Base-by-base conservation (phyloP, 2,888 invertebrate species). In the Aspidiotus rigidus region DNA sequence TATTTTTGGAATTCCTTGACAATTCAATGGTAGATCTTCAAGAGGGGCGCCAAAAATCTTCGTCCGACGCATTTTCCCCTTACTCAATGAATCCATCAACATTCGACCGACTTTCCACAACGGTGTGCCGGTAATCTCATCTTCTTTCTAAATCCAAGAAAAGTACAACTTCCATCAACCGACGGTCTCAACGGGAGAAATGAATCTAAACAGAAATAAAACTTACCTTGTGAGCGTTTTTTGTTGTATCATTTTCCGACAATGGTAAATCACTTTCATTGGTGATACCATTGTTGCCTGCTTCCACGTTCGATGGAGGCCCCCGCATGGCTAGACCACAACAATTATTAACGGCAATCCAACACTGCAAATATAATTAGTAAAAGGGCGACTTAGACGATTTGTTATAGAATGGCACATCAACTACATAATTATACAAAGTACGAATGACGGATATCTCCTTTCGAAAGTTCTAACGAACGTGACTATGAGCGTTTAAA, bases 1-100 rank as follows among this genome's bases (percentile, higher is more conserved):
- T 39, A 76, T 75, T 66, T 73, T 72, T 9, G 78, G 78, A 56
- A 77, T 74, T 41, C 73, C 73, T 60, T 74, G 74, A 17, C 73
- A 73, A 71, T 73, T 73, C 41, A 77, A 73, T 17, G 76, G 74
- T 55, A 76, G 73, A 11, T 77, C 75, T n/a, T 75, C 73, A 39
- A 76, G 72, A 6, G 75, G 75, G 28, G 76, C 74, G 16, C 74
- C 75, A 67, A 75, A 75, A 39, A 70, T 72, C 62, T 72, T 72
- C 64, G 62, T 66, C 7, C 69, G 62, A n/a, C 69, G 62, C 69
- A 69, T 69, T 42, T 69, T 69, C 7, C 69, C 69, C 55, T 69
- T 69, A 39, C 69, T 69, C 56, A 69, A 17, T n/a, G 69, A 69
- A 42, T 69, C 69, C 56, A 69, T 62, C 7, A 74, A 71, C 53